phyloP scores from a whole-genome alignment of 2,888 invertebrate genomes.

The Phasia obesa region DNA sequence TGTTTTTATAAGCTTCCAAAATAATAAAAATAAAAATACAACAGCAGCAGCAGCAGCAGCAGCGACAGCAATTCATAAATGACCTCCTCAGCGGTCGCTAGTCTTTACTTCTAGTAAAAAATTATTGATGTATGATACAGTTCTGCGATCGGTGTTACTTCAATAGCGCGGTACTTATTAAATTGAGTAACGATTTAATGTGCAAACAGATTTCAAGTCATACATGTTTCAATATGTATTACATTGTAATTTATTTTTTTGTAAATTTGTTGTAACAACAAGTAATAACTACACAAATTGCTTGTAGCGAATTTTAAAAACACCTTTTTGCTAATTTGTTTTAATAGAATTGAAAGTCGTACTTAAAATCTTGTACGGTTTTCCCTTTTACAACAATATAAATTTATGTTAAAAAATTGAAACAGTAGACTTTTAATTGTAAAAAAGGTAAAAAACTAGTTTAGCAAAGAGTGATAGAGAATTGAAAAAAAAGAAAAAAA shows the following conservation, averaged over 20 bases:
- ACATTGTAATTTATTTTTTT: no score
- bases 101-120: conserved; percentile 24
- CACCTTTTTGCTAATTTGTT: background rate
- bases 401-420: background rate
- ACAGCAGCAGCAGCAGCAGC: background rate
- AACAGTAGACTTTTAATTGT: no score
- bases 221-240: no score
- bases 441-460: no score
- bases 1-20: no score
- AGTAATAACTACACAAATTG: background rate
- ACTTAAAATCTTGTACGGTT: background rate
- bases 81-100: conserved; percentile 59
- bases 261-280: no score
- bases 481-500: no score
- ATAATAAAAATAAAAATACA: background rate
- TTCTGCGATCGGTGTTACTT: background rate
- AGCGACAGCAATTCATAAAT: conserved; percentile 16
- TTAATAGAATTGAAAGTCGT: background rate
- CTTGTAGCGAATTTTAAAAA: background rate
- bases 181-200: no score
- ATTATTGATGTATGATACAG: background rate
- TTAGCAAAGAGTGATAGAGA: no score
- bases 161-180: background rate
- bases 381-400: background rate
- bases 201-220: background rate